Base-by-base conservation (phyloP, 1,140 invertebrate genomes). In the Philotrypesis tridentata region DNA sequence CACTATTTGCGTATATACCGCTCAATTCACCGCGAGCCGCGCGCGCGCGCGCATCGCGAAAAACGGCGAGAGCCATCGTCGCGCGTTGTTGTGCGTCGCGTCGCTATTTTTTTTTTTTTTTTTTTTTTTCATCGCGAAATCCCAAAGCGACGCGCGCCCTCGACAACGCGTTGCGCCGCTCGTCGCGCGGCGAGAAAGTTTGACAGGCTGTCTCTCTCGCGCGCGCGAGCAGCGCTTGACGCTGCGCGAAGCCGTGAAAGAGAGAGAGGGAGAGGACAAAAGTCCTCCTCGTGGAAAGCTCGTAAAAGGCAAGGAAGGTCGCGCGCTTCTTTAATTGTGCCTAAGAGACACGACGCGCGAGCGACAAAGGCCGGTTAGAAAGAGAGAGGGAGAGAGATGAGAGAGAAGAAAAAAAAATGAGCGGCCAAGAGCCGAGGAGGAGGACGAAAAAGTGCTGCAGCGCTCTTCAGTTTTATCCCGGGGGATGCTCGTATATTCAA, bases 301-400 rank as follows among this genome's bases (percentile, higher is more conserved):
- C 71, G 79, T 82, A 82, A 82, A 84, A 84, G n/a, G 82, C 82
- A 79, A 79, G 83, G 72, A 80, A 73, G 80, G 76, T 82, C 80
- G 79, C 71, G 80, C 72, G 80, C 76, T 82, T 79, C 79, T 82
- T 77, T 70, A 70, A 70, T 70, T 70, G 67, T 37, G 67, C 67
- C 67, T 37, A 31, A 70, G 67, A 70, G 67, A 70, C 29, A 29
- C 12, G 7, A 9, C 12, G 61, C 61, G n/a, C 61, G 61, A 55
- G 48, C 33, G 33, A 37, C 33, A 37, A 37, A 37, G 33, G 33
- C 4, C 3, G 9, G 33, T 3, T 37, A 37, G 9, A 37, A 65
- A 60, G 55, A 60, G 55, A 60, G 55, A 60, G 55, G 4, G 12
- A 14, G n/a, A 60, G 55, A 14, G 55, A 60, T n/a, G 55, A 14